Conservation (phyloP, 2,113 vertebrate genomes). For the Pan paniscus region DNA sequence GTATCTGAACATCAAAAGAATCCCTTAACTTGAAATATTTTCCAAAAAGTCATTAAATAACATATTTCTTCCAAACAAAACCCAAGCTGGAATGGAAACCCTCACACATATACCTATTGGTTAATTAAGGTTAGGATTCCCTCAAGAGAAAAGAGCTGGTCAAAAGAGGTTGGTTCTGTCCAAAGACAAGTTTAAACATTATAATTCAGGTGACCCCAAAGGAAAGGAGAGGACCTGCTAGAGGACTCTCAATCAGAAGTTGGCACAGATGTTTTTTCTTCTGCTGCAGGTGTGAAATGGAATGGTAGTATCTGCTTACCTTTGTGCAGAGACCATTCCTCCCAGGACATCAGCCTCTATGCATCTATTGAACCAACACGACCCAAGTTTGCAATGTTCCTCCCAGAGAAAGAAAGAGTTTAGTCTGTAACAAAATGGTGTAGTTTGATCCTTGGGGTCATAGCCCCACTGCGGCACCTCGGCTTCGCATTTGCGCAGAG, state of each 20-base stretch:
- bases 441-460: background rate
- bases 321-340: background rate
- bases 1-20: constrained; percentile 22
- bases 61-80: background rate
- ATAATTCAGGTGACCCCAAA: background rate
- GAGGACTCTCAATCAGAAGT: background rate
- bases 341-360: background rate
- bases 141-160: background rate
- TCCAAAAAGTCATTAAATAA: background rate
- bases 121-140: background rate
- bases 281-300: background rate
- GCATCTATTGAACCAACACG: background rate
- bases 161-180: background rate
- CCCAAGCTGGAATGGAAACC: background rate
- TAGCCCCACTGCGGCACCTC: background rate
- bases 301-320: background rate
- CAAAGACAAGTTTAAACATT: background rate
- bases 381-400: background rate
- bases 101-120: background rate
- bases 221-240: background rate
- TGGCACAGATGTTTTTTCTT: background rate
- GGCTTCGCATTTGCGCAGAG: background rate
- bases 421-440: background rate
- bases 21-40: constrained; percentile 19
- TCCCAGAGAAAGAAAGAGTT: background rate